Conservation (phyloP, 1,140 invertebrate species). For the Saccostrea glomerata region DNA sequence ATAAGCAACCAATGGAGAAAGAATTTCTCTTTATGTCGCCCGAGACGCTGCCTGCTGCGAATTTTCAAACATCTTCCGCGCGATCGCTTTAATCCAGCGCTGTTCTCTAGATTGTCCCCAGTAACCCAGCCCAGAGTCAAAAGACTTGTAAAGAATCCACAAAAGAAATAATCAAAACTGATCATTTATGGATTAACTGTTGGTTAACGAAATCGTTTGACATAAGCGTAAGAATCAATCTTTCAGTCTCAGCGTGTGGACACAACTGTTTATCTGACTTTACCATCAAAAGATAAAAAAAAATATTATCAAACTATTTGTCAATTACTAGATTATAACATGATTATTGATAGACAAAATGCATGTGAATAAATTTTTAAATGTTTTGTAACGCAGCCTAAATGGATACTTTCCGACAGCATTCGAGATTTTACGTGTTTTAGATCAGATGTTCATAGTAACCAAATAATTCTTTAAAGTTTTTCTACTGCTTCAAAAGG, state of each 20-base stretch:
- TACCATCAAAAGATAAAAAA: background rate
- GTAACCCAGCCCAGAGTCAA: conserved; percentile 51
- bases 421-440: too few species aligned
- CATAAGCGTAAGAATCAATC: conserved; percentile 10
- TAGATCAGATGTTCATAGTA: background rate
- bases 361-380: too few species aligned
- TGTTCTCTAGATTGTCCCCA: conserved; percentile 46
- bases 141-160: background rate
- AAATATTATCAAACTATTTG: too few species aligned
- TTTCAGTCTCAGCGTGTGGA: background rate
- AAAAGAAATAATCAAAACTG: conserved; percentile 42
- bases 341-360: too few species aligned
- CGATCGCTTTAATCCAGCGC: conserved; percentile 35
- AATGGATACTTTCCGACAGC: too few species aligned
- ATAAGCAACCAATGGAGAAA: conserved; percentile 31
- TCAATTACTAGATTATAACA: too few species aligned
- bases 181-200: conserved; percentile 32
- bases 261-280: background rate
- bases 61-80: conserved; percentile 49
- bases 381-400: too few species aligned
- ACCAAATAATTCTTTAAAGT: background rate
- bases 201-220: conserved; percentile 22
- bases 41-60: conserved; percentile 56
- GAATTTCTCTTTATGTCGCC: conserved; percentile 43
- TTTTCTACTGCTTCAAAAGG: background rate